Base-by-base conservation (phyloP, 2,797 vertebrate genomes). In the Anabas testudineus region DNA sequence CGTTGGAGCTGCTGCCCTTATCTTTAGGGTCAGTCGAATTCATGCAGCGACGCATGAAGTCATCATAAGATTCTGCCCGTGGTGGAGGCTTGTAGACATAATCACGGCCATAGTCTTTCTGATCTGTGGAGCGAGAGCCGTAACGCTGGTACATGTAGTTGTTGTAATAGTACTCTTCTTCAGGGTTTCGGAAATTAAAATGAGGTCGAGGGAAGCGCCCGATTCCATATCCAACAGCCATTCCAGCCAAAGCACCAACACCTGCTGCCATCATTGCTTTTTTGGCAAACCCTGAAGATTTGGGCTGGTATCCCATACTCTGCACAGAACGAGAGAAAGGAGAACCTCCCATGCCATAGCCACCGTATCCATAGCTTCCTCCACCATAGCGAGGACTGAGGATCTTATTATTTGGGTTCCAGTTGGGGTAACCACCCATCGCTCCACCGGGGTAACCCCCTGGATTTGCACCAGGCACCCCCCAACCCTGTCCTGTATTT, bases 391-490 rank as follows among this genome's bases (percentile, higher is more conserved):
- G 67, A 7, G 94, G 94, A 74, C 93, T 94, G 21, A 91, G 88
- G 68, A 94, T 93, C 71, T 90, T 88, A 74, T 94, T 95, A 54
- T 93, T 93, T 19, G 94, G 93, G 81, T 94, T 95, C 90, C 91
- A 92, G 80, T 95, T 94, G 21, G 86, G 73, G 52, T 80, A 80
- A 54, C 89, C 90, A 19, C 89, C 90, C 48, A 52, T 5, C 1
- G 19, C 83, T 73, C 86, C 86, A 64, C 88, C 87, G 0, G 87
- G 83, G 57, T 87, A 86, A 12, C 78, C 61, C 1, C 81, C 87
- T 37, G 86, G 84, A 67, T 86, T 51, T 2, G n/a, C 52, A 18
- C 76, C 85, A 43, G 81, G 71, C 37, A 48, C 67, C 69, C 78
- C 85, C 71, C 71, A 85, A 57, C 83, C 87, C 24, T 74, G 77